Evolutionary conservation across 2,113 vertebrate species (phyloP).

Genomic region (Geococcyx californianus): DNA sequence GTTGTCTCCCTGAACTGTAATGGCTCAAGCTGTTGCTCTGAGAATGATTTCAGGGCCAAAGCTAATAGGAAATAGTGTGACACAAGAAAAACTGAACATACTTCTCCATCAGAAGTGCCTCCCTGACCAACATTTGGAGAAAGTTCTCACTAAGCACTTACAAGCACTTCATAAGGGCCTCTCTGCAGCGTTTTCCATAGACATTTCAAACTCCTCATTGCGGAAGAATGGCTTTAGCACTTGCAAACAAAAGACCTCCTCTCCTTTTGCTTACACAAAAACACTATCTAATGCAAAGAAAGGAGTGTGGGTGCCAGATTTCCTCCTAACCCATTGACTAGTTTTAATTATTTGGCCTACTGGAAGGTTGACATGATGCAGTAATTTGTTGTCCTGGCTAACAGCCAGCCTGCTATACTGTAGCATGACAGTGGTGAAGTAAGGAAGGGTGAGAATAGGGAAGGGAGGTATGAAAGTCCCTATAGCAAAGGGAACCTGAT

Average conservation of each 20-base stretch:
- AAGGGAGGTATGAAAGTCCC: neutral
- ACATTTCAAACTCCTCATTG: neutral
- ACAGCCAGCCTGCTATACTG: neutral
- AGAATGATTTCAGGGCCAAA: neutral
- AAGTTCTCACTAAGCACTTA: neutral
- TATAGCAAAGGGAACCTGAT: neutral
- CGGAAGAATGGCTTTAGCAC: neutral
- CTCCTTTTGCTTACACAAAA: neutral
- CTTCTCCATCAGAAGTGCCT: neutral
- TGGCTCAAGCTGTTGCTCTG: neutral
- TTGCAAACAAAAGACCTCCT: neutral
- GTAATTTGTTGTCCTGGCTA: neutral
- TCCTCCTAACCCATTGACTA: neutral
- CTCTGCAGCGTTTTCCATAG: neutral
- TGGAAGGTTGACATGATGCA: neutral
- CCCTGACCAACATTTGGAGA: neutral
- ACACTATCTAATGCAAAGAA: neutral
- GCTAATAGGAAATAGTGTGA: neutral
- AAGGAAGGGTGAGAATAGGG: neutral
- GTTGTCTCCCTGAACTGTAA: neutral
- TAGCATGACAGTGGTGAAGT: neutral
- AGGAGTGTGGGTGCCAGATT: neutral
- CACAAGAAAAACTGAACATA: neutral
- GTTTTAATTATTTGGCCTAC: neutral
- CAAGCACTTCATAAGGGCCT: neutral